These are phyloP conservation scores for Solenodon paradoxus DNA, from an alignment of 2,113 vertebrate genomes.

Conservation along the genomic window DNA sequence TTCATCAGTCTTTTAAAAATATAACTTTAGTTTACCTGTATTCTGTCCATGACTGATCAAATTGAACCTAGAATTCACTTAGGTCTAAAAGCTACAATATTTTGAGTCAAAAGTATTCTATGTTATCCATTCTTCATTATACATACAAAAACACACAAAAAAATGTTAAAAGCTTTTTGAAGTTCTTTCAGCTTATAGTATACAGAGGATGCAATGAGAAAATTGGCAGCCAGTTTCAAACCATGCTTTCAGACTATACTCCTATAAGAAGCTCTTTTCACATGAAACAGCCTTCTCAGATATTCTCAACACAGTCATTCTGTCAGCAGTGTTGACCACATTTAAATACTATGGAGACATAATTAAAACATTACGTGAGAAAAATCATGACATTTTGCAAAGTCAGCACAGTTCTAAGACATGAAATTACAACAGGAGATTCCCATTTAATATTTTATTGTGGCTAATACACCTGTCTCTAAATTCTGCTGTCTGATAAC, in stretches of 20 bases:
- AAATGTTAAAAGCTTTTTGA: not conserved
- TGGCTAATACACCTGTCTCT: not conserved
- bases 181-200: not conserved
- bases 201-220: slow-evolving; percentile 6
- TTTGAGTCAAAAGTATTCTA: not conserved
- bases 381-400: not conserved
- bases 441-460: not conserved
- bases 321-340: not conserved
- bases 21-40: not conserved
- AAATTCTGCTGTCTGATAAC: not conserved
- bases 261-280: slow-evolving; percentile 13
- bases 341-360: not conserved
- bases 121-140: not conserved
- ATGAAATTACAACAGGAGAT: not conserved
- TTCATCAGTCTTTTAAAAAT: not conserved
- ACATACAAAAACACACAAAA: not conserved
- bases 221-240: not conserved
- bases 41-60: not conserved
- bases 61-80: not conserved
- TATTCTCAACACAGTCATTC: not conserved
- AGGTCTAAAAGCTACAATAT: not conserved
- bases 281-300: not conserved
- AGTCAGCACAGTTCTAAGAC: not conserved
- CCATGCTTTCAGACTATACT: not conserved
- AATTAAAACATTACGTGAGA: not conserved